phyloP scores from a whole-genome alignment of 2,888 invertebrate genomes.

The Quadroppia sp. region DNA sequence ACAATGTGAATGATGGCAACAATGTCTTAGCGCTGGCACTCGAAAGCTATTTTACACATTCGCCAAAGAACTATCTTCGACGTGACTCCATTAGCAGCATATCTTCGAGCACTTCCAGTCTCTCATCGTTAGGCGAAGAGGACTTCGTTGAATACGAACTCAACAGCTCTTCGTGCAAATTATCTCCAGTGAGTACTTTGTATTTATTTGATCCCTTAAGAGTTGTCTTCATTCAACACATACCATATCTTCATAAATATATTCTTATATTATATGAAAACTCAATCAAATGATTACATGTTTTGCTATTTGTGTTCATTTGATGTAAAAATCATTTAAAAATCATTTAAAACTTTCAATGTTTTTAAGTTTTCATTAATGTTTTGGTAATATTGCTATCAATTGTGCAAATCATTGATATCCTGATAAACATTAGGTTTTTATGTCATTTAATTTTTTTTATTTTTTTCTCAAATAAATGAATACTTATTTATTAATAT shows the following conservation, averaged over 20 bases:
- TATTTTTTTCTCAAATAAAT: not conserved
- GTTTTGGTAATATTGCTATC: no score
- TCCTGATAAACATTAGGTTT: not conserved
- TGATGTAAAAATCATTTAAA: no score
- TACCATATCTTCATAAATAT: no score
- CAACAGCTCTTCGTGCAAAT: not conserved
- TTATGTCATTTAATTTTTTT: not conserved
- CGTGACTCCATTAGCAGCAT: slow-evolving; percentile 34
- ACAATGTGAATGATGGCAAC: not conserved
- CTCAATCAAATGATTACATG: no score
- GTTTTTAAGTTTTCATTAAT: no score
- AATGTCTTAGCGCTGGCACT: not conserved
- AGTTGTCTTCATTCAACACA: no score
- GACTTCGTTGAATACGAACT: slow-evolving; percentile 4
- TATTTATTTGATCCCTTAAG: not conserved
- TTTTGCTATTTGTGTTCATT: no score
- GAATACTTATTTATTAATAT: no score
- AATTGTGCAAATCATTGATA: slow-evolving; percentile 9
- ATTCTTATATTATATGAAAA: no score
- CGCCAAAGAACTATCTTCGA: not conserved
- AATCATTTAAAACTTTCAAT: no score
- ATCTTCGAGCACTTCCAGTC: slow-evolving; percentile 33
- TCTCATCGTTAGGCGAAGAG: slow-evolving; percentile 39
- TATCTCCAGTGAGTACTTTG: not conserved
- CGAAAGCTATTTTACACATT: not conserved